These are phyloP conservation scores for Sebastes fasciatus DNA, from an alignment of 2,113 vertebrate species.

Conservation along the genomic window DNA sequence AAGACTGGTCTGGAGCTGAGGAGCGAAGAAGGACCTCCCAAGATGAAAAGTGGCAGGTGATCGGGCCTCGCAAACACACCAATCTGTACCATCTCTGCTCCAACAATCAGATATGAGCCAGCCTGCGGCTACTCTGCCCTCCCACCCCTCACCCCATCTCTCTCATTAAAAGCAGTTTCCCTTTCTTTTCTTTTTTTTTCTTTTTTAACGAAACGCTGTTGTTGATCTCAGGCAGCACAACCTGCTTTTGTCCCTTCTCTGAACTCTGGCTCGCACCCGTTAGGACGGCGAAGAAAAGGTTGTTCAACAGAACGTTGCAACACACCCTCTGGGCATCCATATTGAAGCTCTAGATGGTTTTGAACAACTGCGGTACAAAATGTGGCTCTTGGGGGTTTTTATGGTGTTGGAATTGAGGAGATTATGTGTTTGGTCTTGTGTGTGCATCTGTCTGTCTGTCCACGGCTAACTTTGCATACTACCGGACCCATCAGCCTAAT, in stretches of 20 bases:
- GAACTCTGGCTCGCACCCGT: not conserved
- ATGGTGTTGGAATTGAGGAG: not conserved
- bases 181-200: constrained; percentile 17
- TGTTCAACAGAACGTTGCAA: not conserved
- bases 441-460: not conserved
- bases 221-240: constrained; percentile 8
- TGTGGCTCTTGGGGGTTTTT: not conserved
- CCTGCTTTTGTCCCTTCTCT: not conserved
- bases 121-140: constrained; percentile 5
- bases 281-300: not conserved
- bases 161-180: constrained; percentile 21
- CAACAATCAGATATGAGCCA: constrained; percentile 22
- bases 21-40: constrained; percentile 12
- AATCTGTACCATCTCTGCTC: constrained; percentile 23
- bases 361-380: not conserved
- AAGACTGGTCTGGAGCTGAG: not conserved
- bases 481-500: no score
- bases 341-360: not conserved
- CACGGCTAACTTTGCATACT: not conserved
- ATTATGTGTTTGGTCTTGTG: not conserved
- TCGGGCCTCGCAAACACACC: constrained; percentile 1
- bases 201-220: constrained; percentile 1
- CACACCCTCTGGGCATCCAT: not conserved
- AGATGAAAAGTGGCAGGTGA: constrained; percentile 22
- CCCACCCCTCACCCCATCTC: not conserved